These are phyloP conservation scores for Pogonocichla stellata DNA, from an alignment of 2,113 vertebrate genomes.

Conservation along the genomic window DNA sequence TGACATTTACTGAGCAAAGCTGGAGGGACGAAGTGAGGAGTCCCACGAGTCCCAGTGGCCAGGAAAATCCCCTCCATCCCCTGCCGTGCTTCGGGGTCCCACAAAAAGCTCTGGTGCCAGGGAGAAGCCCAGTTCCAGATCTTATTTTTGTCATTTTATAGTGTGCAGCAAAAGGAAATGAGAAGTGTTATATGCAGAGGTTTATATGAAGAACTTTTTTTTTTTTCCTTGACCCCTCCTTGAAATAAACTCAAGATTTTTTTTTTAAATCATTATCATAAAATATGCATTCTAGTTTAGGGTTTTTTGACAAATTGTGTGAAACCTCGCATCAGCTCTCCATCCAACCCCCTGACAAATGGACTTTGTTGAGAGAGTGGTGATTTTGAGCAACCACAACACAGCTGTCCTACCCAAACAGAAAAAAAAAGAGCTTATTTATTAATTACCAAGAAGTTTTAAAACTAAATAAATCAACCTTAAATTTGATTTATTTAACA, in stretches of 20 bases:
- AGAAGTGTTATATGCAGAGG: constrained; percentile 55
- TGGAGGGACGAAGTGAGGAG: not conserved
- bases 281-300: not conserved
- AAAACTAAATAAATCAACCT: not conserved
- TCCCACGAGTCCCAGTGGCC: not conserved
- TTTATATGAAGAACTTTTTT: constrained; percentile 59
- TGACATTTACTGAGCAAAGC: constrained; percentile 39
- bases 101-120: constrained; percentile 20
- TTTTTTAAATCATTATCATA: not conserved
- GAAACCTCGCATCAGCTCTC: not conserved
- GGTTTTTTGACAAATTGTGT: constrained; percentile 8
- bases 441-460: constrained; percentile 17
- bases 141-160: constrained; percentile 31
- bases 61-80: not conserved
- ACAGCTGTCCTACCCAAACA: not conserved
- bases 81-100: constrained; percentile 22
- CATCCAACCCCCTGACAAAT: not conserved
- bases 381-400: not conserved
- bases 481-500: constrained; percentile 2
- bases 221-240: not conserved
- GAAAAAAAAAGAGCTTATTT: not conserved
- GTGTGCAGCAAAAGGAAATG: constrained; percentile 12
- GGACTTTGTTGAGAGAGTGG: not conserved
- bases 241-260: not conserved
- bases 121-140: constrained; percentile 61